These are phyloP conservation scores for Leptopilina syphax DNA, from an alignment of 2,888 invertebrate genomes.

Conservation along the genomic window DNA sequence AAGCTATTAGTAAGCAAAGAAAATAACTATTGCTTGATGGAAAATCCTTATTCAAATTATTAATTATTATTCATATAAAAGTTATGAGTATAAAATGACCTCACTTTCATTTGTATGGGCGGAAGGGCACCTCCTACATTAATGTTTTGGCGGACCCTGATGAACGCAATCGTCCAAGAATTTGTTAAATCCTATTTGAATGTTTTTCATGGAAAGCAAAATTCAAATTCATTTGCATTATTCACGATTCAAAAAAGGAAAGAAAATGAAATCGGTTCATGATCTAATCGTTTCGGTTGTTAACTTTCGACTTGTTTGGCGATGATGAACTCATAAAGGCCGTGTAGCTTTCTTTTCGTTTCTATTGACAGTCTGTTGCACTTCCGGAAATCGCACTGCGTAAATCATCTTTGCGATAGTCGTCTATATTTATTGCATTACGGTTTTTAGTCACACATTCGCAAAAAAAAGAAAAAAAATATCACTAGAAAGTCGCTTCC, in stretches of 20 bases:
- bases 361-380: constrained; percentile 32
- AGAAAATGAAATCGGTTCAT: not conserved
- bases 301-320: constrained; percentile 11
- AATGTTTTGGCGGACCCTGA: constrained; percentile 25
- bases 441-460: constrained; percentile 5
- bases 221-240: not conserved
- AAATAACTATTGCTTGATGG: not conserved
- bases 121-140: constrained; percentile 39
- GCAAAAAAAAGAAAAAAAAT: not conserved
- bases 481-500: not conserved
- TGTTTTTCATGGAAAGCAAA: not conserved
- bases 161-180: not conserved
- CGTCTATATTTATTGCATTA: not conserved
- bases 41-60: constrained; percentile 16
- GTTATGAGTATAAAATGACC: constrained; percentile 4
- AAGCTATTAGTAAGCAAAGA: no score
- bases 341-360: constrained; percentile 26
- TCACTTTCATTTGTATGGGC: constrained; percentile 40
- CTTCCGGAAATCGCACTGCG: constrained; percentile 9
- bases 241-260: constrained; percentile 1
- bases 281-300: not conserved
- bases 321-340: constrained; percentile 25
- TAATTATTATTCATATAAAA: constrained; percentile 26
- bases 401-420: not conserved
- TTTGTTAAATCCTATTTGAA: not conserved